Evolutionary conservation across 2,113 vertebrate species (phyloP), one percentile per base, ranked within the genome.

Genomic region (Pelobates fuscus): DNA sequence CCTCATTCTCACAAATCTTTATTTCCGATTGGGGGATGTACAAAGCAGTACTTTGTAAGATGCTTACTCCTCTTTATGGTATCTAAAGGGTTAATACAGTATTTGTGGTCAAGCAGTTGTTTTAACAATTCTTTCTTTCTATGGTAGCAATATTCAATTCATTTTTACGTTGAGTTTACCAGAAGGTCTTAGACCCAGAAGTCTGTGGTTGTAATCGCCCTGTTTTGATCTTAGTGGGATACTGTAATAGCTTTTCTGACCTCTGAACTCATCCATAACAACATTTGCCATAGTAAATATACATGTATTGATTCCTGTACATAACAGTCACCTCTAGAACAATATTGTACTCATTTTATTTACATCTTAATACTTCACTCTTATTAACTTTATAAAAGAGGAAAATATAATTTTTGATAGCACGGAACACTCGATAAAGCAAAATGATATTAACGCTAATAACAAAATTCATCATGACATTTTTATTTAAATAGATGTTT

Each of bases 181-280:
- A 75, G 63, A 26, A 75, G 26, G 71, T 67, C 52, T 67, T 57
- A 59, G 63, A 24, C 63, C 71, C 63, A 74, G 71, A 74, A 57
- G 30, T 74, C 71, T 66, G 59, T 32, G 43, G 52, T 61, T 57
- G 46, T 57, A 57, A 65, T 74, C 32, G 46, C 30, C 26, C 62
- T 43, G 49, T 30, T 75, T 59, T 75, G 55, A 67, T 75, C 52
- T 67, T 23, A 49, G 63, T n/a, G 25, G 57, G 63, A 67, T 75
- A 44, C 17, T 20, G 41, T 67, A 75, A 75, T 75, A 75, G 71
- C 63, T 75, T 75, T 75, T 59, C 24, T 67, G 71, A 75, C 71
- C 71, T 75, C 43, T 75, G 62, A 75, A 59, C 71, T 32, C 63
- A 67, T 30, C 71, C 62, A 66, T 74, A 74, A 74, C 71, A 66